A percentile compares a stretch with the other conserved stretches of the same genome.
Evolutionary conservation across 2,797 vertebrate genomes (phyloP).

Genomic region (Scleropages formosus): DNA sequence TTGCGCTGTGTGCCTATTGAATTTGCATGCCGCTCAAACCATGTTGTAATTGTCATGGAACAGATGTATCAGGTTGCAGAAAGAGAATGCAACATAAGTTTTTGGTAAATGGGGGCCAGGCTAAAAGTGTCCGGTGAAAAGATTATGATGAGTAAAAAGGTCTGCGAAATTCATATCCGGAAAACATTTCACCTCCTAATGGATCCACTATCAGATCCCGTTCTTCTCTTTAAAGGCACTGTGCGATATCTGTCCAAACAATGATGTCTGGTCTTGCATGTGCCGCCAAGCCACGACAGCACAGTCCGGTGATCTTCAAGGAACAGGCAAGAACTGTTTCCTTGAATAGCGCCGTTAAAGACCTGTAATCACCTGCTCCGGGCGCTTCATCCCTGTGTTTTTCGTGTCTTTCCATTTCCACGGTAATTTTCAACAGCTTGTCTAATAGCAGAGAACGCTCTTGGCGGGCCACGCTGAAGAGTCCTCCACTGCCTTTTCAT

Average conservation of each 20-base stretch:
- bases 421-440: constrained; percentile 54
- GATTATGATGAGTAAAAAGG: constrained; percentile 31
- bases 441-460: neutral
- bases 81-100: constrained; percentile 30
- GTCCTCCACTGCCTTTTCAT: constrained; percentile 30
- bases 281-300: neutral
- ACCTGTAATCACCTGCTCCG: constrained; percentile 34
- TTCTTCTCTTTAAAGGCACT: constrained; percentile 14
- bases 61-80: constrained; percentile 33
- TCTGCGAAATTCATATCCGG: neutral
- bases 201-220: neutral
- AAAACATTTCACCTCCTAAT: constrained; percentile 18
- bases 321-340: neutral
- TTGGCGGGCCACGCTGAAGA: constrained; percentile 16
- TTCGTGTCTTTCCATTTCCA: constrained; percentile 56
- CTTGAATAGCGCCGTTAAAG: constrained; percentile 51
- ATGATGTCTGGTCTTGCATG: neutral
- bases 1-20: constrained; percentile 3
- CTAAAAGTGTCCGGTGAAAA: constrained; percentile 40
- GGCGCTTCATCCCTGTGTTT: constrained; percentile 43
- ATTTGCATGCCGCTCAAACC: constrained; percentile 38
- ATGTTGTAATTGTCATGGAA: constrained; percentile 35
- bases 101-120: constrained; percentile 38
- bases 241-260: neutral
- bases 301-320: too few species aligned